Percentiles rank a stretch among this genome's conserved stretches.
Conservation (phyloP, 1,140 invertebrate species). For the Drosophila setifemur region DNA sequence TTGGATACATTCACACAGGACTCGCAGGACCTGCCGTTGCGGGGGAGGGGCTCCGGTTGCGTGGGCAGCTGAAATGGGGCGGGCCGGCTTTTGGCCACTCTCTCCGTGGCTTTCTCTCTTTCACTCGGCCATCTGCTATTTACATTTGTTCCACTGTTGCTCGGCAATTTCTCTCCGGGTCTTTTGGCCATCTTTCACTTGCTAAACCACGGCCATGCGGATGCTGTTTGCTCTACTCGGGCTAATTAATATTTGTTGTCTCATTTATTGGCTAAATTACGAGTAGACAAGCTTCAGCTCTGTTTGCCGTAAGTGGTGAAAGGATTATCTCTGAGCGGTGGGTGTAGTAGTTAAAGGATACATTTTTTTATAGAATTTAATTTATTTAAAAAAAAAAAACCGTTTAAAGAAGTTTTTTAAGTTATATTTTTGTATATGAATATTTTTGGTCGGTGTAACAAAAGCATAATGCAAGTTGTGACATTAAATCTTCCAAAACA, state of each 20-base stretch:
- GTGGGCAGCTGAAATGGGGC: conserved; percentile 39
- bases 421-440: too few species aligned
- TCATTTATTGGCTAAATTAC: conserved; percentile 53
- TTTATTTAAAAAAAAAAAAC: too few species aligned
- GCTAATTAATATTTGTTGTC: conserved; percentile 72
- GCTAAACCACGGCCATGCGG: conserved; percentile 33
- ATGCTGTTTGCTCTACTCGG: conserved; percentile 4
- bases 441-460: too few species aligned
- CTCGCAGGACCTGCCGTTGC: neutral
- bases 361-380: too few species aligned
- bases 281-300: neutral
- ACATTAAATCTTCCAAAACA: too few species aligned
- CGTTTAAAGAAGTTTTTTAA: too few species aligned
- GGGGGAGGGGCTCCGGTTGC: neutral
- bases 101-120: conserved; percentile 4
- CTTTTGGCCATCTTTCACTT: conserved; percentile 48
- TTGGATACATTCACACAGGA: conserved; percentile 40
- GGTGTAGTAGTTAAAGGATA: neutral
- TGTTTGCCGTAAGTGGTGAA: conserved; percentile 19
- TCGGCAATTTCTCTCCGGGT: neutral
- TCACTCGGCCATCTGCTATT: conserved; percentile 22
- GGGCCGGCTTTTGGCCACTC: conserved; percentile 30
- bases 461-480: too few species aligned
- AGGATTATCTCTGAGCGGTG: conserved; percentile 19
- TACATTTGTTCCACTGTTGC: conserved; percentile 30